Evolutionary conservation across 2,797 vertebrate genomes (phyloP), one percentile per base, ranked within the genome.

Genomic region (Pipistrellus pygmaeus): DNA sequence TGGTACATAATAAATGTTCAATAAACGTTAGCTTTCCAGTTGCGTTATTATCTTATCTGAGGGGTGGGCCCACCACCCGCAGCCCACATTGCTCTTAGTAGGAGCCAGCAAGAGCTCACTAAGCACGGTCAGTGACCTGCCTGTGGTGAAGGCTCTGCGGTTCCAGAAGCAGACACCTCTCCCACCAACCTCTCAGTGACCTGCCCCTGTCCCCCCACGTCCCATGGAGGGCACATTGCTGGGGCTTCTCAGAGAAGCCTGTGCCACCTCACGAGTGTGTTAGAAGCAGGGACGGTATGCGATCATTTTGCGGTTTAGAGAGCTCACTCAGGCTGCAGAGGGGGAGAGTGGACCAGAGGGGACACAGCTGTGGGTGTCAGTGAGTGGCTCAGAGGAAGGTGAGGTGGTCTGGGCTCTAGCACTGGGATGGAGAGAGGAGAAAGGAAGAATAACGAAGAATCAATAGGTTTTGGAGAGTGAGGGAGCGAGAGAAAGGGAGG

Each of bases 21-120:
- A 1, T 8, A 48, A 20, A 20, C 0, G 11, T 64, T 20, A 51
- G 44, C 44, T 76, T 76, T 25, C 3, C 5, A 10, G 8, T 18
- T 21, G 15, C 15, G 0, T 20, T 30, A 11, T 38, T 11, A 9
- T 7, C 1, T 25, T 73, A 3, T 13, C 55, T 91, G 17, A 55
- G 46, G 38, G 9, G 46, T 2, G 2, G 32, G 55, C 6, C 7
- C 5, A 6, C 35, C 17, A 7, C 0, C 0, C 18, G 12, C 27
- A 20, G 64, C 14, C n/a, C 27, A 1, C 5, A 0, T 41, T 3
- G 4, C 8, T 32, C 64, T 46, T 20, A 3, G 25, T 0, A 44
- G 77, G 53, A 92, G 41, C 44, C 57, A 23, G 30, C 20, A 73
- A 41, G 81, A 30, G 38, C n/a, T 41, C 18, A n/a, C 5, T 4